Evolutionary conservation across 2,797 vertebrate genomes (phyloP), one percentile per base, ranked within the genome.

Genomic region (Channa striata): DNA sequence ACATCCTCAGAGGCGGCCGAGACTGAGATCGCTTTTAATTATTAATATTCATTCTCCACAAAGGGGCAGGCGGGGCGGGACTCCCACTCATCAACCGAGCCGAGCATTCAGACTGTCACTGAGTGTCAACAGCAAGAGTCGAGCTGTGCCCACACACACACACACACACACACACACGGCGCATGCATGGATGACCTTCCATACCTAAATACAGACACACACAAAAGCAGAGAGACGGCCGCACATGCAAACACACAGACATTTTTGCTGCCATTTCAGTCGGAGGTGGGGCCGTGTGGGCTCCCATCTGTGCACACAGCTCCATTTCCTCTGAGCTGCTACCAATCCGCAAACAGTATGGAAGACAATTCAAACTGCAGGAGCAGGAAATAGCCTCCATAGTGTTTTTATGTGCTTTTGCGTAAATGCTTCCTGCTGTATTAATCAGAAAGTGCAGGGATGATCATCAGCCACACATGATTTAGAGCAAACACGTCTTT

Each of bases 11-110:
- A 89, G 84, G 78, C 82, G 42, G 72, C 52, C 33, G 37, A 86
- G 87, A 91, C 85, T 75, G 76, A 84, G 84, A 92, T 89, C 87
- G 70, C 77, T 82, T 66, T 93, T 83, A 93, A 93, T 93, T 92
- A 92, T 93, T 92, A 90, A 92, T 89, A 87, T 87, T 86, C 73
- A 59, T 85, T 81, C 80, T 72, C 62, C 57, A 68, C 83, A 73
- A 82, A 85, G 80, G 76, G 76, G 57, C 78, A 66, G 72, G 78
- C 58, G 39, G 81, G 76, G 67, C 30, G 59, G 58, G 77, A 74
- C 64, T 68, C 66, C 68, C 60, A 48, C 78, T 52, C 79, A 37
- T 81, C 81, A 74, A 81, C 84, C 85, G 62, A 54, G 72, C 62
- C 11, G 57, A 74, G 83, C 49, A 57, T 80, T 84, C 62, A 39